phyloP scores from a whole-genome alignment of 2,888 invertebrate genomes.

The Slavum lentiscoides region DNA sequence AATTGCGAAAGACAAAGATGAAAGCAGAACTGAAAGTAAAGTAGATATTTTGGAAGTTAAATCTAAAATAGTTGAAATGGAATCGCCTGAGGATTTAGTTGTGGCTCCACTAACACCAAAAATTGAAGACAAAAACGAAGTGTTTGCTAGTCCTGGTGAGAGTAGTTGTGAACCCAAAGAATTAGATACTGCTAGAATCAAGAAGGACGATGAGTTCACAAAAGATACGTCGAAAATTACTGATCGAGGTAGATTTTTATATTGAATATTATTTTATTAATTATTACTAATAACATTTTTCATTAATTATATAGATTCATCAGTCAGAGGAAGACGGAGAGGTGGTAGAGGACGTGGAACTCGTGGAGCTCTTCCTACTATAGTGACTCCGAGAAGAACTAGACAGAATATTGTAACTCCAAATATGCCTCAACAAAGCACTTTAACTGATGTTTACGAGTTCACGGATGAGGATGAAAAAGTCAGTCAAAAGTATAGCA shows the following conservation, averaged over 20 bases:
- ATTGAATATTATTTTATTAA: neutral
- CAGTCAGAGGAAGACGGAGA: slow-evolving; percentile 62
- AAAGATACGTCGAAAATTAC: slow-evolving; percentile 41
- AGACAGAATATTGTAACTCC: slow-evolving; percentile 43
- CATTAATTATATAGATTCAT: slow-evolving; percentile 59
- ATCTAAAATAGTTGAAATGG: slow-evolving; percentile 51
- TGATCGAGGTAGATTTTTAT: slow-evolving; percentile 34
- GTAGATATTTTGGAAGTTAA: slow-evolving; percentile 22
- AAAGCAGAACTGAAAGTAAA: slow-evolving; percentile 21
- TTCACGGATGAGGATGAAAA: slow-evolving; percentile 89
- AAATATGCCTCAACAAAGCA: slow-evolving; percentile 54
- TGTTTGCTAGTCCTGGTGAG: slow-evolving; percentile 55
- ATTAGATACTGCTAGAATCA: slow-evolving; percentile 54
- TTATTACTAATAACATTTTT: slow-evolving; percentile 1
- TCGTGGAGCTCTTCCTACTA: slow-evolving; percentile 36
- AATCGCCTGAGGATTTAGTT: slow-evolving; percentile 39
- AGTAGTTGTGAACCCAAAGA: slow-evolving; percentile 55
- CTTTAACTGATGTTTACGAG: slow-evolving; percentile 79
- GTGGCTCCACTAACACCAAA: slow-evolving; percentile 55
- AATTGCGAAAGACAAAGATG: slow-evolving; percentile 45
- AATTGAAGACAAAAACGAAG: slow-evolving; percentile 54
- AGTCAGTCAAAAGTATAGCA: slow-evolving; percentile 61
- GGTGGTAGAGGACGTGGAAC: slow-evolving; percentile 58
- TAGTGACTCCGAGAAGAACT: slow-evolving; percentile 54
- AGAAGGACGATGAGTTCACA: slow-evolving; percentile 45